These are phyloP conservation scores for Reinhardtius hippoglossoides DNA, from an alignment of 2,113 vertebrate genomes.

Conservation along the genomic window DNA sequence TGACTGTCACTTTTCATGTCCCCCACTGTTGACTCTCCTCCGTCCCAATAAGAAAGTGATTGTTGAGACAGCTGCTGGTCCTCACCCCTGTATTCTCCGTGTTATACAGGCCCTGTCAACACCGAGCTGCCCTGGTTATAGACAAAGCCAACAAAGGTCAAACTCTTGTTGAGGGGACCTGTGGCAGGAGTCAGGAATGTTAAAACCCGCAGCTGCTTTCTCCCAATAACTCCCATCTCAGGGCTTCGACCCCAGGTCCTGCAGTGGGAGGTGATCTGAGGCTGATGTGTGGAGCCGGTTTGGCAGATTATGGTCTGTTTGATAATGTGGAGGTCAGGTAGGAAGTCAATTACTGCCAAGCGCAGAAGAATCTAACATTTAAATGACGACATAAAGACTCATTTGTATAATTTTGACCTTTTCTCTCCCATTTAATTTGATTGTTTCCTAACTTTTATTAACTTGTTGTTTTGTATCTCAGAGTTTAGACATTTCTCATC, in stretches of 20 bases:
- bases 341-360: not conserved
- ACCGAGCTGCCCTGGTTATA: slow-evolving; percentile 42
- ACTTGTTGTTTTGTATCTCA: no score
- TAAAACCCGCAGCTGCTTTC: slow-evolving; percentile 35
- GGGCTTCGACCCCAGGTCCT: slow-evolving; percentile 3
- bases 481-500: not conserved
- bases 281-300: not conserved
- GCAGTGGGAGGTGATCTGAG: slow-evolving; percentile 18
- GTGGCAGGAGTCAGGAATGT: slow-evolving; percentile 67
- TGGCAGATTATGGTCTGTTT: slow-evolving; percentile 3
- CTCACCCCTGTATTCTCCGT: slow-evolving; percentile 35
- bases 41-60: not conserved
- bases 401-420: no score
- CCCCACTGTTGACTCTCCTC: slow-evolving; percentile 43
- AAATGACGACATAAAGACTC: not conserved
- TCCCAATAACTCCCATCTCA: not conserved
- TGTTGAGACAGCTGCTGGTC: slow-evolving; percentile 83
- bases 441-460: not conserved
- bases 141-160: slow-evolving; percentile 63
- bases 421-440: not conserved
- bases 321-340: slow-evolving; percentile 4
- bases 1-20: slow-evolving; percentile 33
- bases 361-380: not conserved
- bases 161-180: slow-evolving; percentile 45
- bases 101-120: slow-evolving; percentile 62